These are phyloP conservation scores for Chromoteleia sp. DNA, from an alignment of 2,888 invertebrate genomes.

Conservation along the genomic window DNA sequence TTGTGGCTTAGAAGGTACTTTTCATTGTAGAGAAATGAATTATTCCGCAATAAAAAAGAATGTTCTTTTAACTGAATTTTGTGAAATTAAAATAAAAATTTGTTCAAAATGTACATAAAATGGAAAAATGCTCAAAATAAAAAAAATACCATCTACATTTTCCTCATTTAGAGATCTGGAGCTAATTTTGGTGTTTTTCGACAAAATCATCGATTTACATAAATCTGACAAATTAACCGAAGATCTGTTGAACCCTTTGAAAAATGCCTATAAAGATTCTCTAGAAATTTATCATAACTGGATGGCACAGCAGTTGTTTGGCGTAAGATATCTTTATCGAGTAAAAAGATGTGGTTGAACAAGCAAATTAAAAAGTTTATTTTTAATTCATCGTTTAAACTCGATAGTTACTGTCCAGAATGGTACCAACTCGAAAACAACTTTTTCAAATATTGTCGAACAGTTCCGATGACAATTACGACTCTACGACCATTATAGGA, in stretches of 20 bases:
- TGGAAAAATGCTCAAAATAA: not conserved
- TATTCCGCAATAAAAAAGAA: no score
- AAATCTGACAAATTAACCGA: constrained; percentile 85
- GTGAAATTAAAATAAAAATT: no score
- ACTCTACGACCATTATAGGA: constrained; percentile 81
- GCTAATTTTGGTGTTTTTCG: constrained; percentile 87
- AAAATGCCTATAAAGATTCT: constrained; percentile 89
- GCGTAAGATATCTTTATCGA: constrained; percentile 84
- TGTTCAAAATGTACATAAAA: not conserved
- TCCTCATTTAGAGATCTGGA: constrained; percentile 86
- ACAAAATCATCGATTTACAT: constrained; percentile 85
- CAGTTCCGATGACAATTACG: constrained; percentile 80
- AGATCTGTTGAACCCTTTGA: constrained; percentile 88
- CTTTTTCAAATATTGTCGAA: constrained; percentile 85
- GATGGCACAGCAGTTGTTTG: constrained; percentile 90
- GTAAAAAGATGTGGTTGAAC: not conserved
- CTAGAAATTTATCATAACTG: constrained; percentile 91
- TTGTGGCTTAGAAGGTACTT: not conserved
- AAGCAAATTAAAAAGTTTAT: no score
- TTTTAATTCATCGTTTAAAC: constrained; percentile 74
- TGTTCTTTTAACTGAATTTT: no score
- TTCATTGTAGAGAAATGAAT: no score
- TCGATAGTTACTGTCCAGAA: constrained; percentile 87
- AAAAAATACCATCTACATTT: not conserved
- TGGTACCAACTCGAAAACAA: constrained; percentile 88